A percentile compares a stretch with the other conserved stretches of the same genome.
phyloP scores from a whole-genome alignment of 2,888 invertebrate species.

The Tenthredo mesomela region DNA sequence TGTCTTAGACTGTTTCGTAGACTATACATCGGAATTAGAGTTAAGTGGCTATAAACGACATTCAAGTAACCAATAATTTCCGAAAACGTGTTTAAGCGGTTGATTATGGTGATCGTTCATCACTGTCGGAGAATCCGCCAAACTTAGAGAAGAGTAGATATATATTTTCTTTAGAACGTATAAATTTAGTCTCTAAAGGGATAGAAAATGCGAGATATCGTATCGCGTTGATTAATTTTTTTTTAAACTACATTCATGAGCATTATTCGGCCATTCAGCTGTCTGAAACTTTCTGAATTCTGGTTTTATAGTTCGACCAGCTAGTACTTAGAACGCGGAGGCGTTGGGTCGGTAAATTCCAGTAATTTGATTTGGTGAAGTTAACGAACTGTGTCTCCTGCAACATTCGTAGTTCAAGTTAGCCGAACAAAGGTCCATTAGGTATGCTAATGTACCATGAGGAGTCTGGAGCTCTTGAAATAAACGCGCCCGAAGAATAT shows the following conservation, averaged over 20 bases:
- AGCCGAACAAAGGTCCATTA: slow-evolving; percentile 75
- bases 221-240: slow-evolving; percentile 39
- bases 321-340: slow-evolving; percentile 66
- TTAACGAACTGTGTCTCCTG: slow-evolving; percentile 74
- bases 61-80: slow-evolving; percentile 10
- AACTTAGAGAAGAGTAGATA: slow-evolving; percentile 3
- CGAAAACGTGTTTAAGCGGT: background rate
- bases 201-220: slow-evolving; percentile 52
- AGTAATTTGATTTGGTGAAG: slow-evolving; percentile 75
- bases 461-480: slow-evolving; percentile 48
- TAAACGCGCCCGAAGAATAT: slow-evolving; percentile 51
- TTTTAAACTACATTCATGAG: background rate
- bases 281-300: slow-evolving; percentile 47
- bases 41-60: slow-evolving; percentile 19
- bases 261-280: slow-evolving; percentile 37
- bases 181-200: slow-evolving; percentile 50
- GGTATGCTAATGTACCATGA: slow-evolving; percentile 70
- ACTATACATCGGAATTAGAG: background rate
- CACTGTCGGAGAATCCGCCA: background rate
- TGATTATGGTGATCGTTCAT: background rate
- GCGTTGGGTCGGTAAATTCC: slow-evolving; percentile 73
- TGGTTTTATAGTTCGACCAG: slow-evolving; percentile 50
- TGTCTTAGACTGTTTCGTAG: background rate
- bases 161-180: background rate
- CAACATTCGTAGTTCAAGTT: slow-evolving; percentile 74